Percentiles rank a stretch among this genome's conserved stretches.
phyloP scores from a whole-genome alignment of 2,797 vertebrate genomes.

The Phylloscopus collybita region DNA sequence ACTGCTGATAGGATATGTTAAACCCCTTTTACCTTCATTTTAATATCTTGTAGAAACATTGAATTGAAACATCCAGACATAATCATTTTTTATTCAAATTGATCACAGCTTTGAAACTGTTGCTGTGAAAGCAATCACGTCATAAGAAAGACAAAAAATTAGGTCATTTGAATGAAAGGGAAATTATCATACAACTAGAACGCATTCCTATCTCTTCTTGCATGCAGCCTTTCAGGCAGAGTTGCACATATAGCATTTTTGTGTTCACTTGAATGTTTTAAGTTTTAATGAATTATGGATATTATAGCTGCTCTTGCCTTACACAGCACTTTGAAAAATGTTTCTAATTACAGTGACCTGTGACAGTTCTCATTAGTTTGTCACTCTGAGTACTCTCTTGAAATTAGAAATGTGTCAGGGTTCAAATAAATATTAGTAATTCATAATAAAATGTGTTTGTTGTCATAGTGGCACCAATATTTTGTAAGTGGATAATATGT shows the following conservation, averaged over 20 bases:
- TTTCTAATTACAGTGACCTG: constrained; percentile 35
- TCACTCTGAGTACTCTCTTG: constrained; percentile 1
- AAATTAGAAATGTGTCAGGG: neutral
- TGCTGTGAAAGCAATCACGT: constrained; percentile 26
- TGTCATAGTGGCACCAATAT: neutral
- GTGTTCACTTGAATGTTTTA: constrained; percentile 6
- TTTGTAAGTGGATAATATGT: neutral
- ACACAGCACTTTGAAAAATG: constrained; percentile 11
- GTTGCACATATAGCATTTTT: constrained; percentile 39
- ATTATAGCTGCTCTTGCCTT: constrained; percentile 12
- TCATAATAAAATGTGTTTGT: neutral
- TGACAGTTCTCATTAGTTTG: constrained; percentile 24
- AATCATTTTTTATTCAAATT: constrained; percentile 42
- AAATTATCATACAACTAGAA: constrained; percentile 28
- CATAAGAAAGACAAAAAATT: neutral
- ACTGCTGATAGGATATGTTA: neutral
- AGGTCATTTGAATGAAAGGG: constrained; percentile 43
- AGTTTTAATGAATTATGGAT: constrained; percentile 59
- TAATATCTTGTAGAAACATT: constrained; percentile 31
- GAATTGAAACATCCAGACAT: constrained; percentile 25
- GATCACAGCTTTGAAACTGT: constrained; percentile 35
- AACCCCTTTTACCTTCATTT: constrained; percentile 9
- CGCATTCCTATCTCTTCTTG: neutral
- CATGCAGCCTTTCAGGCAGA: constrained; percentile 15
- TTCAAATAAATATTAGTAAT: constrained; percentile 24